Percentiles rank a stretch among this genome's conserved stretches.
These are phyloP conservation scores for Chaetops frenatus DNA, from an alignment of 2,113 vertebrate genomes.

Conservation along the genomic window DNA sequence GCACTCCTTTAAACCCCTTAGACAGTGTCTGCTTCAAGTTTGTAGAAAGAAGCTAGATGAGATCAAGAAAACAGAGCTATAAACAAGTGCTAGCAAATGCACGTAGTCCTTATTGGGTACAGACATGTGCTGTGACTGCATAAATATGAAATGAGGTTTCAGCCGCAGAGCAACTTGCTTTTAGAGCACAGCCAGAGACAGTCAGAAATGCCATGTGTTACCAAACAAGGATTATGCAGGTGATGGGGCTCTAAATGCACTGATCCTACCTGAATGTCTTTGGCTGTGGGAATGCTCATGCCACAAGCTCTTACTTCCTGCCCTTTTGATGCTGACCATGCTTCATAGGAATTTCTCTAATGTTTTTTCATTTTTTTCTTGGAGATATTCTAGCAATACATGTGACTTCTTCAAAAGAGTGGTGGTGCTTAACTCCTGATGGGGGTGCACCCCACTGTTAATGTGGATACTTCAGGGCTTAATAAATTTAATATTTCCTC, in stretches of 20 bases:
- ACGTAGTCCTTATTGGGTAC: neutral
- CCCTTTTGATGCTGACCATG: neutral
- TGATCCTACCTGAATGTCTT: neutral
- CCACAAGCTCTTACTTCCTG: neutral
- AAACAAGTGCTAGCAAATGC: neutral
- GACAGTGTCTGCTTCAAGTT: neutral
- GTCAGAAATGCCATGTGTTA: neutral
- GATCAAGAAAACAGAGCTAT: neutral
- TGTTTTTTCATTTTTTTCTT: neutral
- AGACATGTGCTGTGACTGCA: fast-evolving
- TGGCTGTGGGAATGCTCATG: neutral
- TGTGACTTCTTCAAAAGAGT: neutral
- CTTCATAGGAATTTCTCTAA: neutral
- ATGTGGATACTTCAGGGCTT: neutral
- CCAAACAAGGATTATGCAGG: neutral
- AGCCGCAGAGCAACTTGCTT: neutral
- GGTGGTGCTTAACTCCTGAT: neutral
- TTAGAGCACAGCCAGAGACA: neutral
- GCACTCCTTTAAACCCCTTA: neutral
- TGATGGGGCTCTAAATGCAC: neutral
- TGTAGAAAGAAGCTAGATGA: neutral
- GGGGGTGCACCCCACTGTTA: neutral
- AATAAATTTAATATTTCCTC: neutral
- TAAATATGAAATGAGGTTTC: neutral
- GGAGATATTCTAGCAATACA: neutral